phyloP scores from a whole-genome alignment of 2,888 invertebrate genomes.

The Silvanus unidentatus region DNA sequence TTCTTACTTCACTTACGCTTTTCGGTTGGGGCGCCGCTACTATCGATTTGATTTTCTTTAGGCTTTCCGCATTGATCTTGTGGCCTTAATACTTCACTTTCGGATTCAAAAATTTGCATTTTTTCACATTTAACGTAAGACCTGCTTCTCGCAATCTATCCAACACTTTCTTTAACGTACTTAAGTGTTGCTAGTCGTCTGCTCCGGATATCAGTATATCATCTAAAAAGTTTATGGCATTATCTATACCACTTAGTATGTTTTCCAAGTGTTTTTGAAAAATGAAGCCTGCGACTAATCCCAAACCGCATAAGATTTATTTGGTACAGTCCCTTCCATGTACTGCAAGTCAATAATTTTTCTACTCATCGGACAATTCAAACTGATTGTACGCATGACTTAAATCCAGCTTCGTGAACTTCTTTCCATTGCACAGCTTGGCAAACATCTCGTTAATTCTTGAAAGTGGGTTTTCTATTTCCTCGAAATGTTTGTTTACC shows the following conservation, averaged over 20 bases:
- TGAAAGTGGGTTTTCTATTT: conserved; percentile 14
- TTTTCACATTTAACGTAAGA: conserved; percentile 13
- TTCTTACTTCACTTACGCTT: conserved; percentile 1
- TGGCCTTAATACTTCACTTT: conserved; percentile 21
- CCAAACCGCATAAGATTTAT: not conserved
- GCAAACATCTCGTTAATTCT: conserved; percentile 8
- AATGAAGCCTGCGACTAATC: not conserved
- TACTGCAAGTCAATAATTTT: not conserved
- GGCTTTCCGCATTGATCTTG: conserved; percentile 19
- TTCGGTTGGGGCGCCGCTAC: conserved; percentile 6
- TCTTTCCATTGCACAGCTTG: not conserved
- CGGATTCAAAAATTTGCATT: conserved; percentile 23
- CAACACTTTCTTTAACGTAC: not conserved
- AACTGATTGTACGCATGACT: not conserved
- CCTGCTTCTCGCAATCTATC: not conserved
- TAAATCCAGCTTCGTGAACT: not conserved
- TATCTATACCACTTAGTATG: conserved; percentile 1
- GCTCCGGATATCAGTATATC: conserved; percentile 21
- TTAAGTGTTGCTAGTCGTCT: conserved; percentile 11
- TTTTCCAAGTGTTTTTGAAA: conserved; percentile 4
- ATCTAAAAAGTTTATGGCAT: conserved; percentile 12
- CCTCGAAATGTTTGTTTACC: conserved; percentile 16
- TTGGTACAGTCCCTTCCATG: not conserved
- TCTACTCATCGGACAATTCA: not conserved
- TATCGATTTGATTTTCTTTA: conserved; percentile 15